phyloP scores from a whole-genome alignment of 2,888 invertebrate species.

The Pedicia rivosa region DNA sequence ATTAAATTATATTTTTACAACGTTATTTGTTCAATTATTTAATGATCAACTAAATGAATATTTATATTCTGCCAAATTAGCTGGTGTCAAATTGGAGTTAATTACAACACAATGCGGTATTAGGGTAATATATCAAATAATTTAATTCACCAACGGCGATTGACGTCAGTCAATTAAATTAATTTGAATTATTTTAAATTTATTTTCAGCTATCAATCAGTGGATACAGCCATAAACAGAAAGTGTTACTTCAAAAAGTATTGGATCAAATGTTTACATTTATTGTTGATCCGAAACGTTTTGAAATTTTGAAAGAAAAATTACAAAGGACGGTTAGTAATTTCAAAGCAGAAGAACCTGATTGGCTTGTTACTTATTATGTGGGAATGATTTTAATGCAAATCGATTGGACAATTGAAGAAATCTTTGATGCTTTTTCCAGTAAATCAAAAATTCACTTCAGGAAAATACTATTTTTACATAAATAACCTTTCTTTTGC shows the following conservation, averaged over 20 bases:
- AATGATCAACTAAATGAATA: constrained; percentile 84
- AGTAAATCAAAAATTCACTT: constrained; percentile 37
- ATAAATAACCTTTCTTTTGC: constrained; percentile 10
- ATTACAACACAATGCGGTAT: constrained; percentile 71
- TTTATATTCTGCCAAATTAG: constrained; percentile 81
- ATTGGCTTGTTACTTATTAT: constrained; percentile 71
- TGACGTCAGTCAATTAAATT: no score
- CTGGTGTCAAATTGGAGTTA: constrained; percentile 69
- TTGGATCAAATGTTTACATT: constrained; percentile 71
- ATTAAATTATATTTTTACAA: constrained; percentile 60
- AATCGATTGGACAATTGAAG: constrained; percentile 77
- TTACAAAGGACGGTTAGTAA: constrained; percentile 72
- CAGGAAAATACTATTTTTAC: constrained; percentile 1
- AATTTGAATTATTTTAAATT: constrained; percentile 3
- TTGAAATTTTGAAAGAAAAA: constrained; percentile 73
- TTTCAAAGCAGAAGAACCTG: constrained; percentile 85
- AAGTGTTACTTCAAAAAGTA: constrained; percentile 67
- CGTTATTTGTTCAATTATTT: constrained; percentile 67
- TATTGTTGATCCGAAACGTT: constrained; percentile 64
- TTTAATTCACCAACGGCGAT: background rate
- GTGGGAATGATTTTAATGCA: constrained; percentile 65
- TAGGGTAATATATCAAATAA: constrained; percentile 44
- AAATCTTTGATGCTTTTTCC: constrained; percentile 63
- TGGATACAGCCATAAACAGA: constrained; percentile 85
- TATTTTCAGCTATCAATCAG: constrained; percentile 55